phyloP scores from a whole-genome alignment of 2,888 invertebrate genomes.

The Rambutsinella grinnellia region DNA sequence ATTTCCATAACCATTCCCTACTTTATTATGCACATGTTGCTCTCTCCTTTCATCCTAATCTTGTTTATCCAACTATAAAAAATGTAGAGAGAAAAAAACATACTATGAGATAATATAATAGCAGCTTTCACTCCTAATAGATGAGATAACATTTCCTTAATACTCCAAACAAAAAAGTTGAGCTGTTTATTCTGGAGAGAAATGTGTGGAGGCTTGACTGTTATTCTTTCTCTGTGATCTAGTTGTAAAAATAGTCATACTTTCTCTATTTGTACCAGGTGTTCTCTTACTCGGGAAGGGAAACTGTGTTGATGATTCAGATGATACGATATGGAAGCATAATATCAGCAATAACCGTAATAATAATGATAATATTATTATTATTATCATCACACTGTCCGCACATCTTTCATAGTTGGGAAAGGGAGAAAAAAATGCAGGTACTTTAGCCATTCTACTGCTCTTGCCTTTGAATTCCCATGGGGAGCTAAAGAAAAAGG shows the following conservation, averaged over 20 bases:
- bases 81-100: no score
- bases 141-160: slow-evolving; percentile 34
- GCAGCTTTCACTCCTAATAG: no score
- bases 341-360: slow-evolving; percentile 47
- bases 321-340: slow-evolving; percentile 37
- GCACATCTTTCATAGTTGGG: slow-evolving; percentile 31
- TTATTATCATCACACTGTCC: slow-evolving; percentile 1
- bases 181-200: not conserved
- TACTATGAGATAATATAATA: no score
- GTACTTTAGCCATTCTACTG: not conserved
- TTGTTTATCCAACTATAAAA: no score
- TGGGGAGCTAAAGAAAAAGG: slow-evolving; percentile 37
- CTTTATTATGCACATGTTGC: slow-evolving; percentile 41
- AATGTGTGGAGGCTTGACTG: no score
- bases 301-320: slow-evolving; percentile 33
- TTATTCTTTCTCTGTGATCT: no score
- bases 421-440: not conserved
- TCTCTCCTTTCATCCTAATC: no score
- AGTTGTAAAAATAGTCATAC: no score
- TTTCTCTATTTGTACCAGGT: slow-evolving; percentile 28
- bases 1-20: slow-evolving; percentile 30
- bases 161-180: slow-evolving; percentile 17
- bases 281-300: slow-evolving; percentile 1
- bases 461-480: slow-evolving; percentile 17
- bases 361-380: slow-evolving; percentile 47